Base-by-base conservation (phyloP, 2,888 invertebrate genomes). In the Proisotoma minuta region DNA sequence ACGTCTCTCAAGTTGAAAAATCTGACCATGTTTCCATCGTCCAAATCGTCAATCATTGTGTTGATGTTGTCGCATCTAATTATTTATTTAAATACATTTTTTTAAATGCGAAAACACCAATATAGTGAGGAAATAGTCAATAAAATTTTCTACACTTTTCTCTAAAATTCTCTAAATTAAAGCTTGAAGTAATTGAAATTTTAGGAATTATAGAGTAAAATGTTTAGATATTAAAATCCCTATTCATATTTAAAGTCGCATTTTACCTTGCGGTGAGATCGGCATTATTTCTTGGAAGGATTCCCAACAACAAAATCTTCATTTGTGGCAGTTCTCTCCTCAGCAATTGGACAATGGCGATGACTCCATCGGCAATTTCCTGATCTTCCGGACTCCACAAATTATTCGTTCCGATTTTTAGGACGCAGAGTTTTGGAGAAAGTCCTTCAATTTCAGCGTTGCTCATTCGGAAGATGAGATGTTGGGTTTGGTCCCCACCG, bases 381-480 rank as follows among this genome's bases (percentile, higher is more conserved):
- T 78, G 77, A 10, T 78, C 77, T 2, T 77, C 74, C 69, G 80
- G 76, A 2, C 68, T 75, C 64, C 78, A 74, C 73, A 62, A 4
- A 26, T 82, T 82, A 69, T 81, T 81, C 15, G 81, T 79, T 4
- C 82, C 82, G 22, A 78, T 78, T 51, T 77, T 71, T 5, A 82
- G 66, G 12, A 82, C 81, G 28, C 81, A 76, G 56, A 82, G 80
- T 76, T 82, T 81, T 1, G 82, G 82, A 26, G 75, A 72, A 49
- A 81, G 75, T 62, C 75, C 75, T n/a, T n/a, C 80, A 39, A 82
- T 66, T 73, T 82, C 82, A 53, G 82, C 82, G 75, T 82, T 80
- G 59, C 76, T 73, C 18, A 82, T 75, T 58, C 82, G 72, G 82
- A 82, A 82, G 18, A 82, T 74, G 8, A 82, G 75, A 75, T 83